Conservation (phyloP, 2,888 invertebrate genomes). For the Ferrisia virgata region DNA sequence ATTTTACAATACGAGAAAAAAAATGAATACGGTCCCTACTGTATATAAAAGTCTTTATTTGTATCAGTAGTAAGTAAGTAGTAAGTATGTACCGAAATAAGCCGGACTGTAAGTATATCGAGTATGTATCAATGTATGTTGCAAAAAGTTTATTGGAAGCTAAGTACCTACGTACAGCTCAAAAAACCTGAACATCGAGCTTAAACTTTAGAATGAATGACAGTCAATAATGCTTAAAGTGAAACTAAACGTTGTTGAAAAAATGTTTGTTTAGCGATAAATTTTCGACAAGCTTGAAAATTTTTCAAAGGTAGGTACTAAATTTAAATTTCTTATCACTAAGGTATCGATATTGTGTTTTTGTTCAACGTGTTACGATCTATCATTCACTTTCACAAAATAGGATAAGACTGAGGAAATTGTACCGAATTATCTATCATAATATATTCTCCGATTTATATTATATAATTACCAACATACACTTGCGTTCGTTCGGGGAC, state of each 20-base stretch:
- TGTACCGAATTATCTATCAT: background rate
- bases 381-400: background rate
- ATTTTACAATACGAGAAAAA: background rate
- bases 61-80: too few species aligned
- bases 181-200: background rate
- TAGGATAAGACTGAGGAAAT: background rate
- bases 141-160: background rate
- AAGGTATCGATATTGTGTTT: background rate
- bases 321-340: conserved; percentile 1
- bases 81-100: too few species aligned
- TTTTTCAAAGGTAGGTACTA: background rate
- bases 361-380: background rate
- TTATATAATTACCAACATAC: background rate
- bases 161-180: background rate
- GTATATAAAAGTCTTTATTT: too few species aligned
- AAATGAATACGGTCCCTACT: too few species aligned
- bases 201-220: background rate
- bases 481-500: background rate
- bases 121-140: background rate
- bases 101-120: too few species aligned
- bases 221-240: background rate
- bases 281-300: background rate
- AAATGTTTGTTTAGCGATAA: background rate
- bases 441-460: background rate
- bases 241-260: background rate